These are phyloP conservation scores for Drosophila atroscutellata DNA, from an alignment of 2,888 invertebrate genomes.

Conservation along the genomic window DNA sequence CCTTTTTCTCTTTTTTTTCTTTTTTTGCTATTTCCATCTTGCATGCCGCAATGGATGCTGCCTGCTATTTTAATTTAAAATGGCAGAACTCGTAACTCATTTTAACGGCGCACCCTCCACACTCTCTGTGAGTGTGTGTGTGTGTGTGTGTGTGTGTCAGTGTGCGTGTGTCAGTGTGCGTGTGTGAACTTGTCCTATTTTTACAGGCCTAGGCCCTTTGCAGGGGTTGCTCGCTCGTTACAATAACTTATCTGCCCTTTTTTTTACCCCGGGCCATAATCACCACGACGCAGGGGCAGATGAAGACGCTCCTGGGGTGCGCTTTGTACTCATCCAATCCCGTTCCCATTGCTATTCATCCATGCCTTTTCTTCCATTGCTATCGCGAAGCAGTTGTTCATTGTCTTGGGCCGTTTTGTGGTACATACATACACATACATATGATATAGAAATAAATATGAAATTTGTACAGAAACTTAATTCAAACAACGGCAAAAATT, in stretches of 20 bases:
- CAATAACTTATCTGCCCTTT: slow-evolving; percentile 81
- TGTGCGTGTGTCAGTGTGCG: slow-evolving; percentile 37
- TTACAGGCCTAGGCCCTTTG: slow-evolving; percentile 63
- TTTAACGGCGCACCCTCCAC: slow-evolving; percentile 80
- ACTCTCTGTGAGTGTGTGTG: slow-evolving; percentile 21
- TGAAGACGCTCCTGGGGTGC: slow-evolving; percentile 81
- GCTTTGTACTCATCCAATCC: slow-evolving; percentile 48
- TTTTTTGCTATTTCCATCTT: slow-evolving; percentile 58
- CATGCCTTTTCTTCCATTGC: slow-evolving; percentile 23
- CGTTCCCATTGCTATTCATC: slow-evolving; percentile 27
- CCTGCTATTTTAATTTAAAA: slow-evolving; percentile 82
- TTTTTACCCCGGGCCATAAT: slow-evolving; percentile 59
- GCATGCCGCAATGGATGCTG: slow-evolving; percentile 55
- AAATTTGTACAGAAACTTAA: slow-evolving; percentile 67
- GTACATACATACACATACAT: slow-evolving; percentile 43
- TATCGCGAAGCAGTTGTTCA: slow-evolving; percentile 66
- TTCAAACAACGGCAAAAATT: slow-evolving; percentile 48
- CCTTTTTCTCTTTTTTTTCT: slow-evolving; percentile 55
- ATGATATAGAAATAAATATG: slow-evolving; percentile 63
- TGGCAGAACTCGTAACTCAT: slow-evolving; percentile 84
- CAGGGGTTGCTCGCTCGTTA: slow-evolving; percentile 75
- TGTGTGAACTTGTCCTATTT: slow-evolving; percentile 78
- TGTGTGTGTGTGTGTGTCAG: no score
- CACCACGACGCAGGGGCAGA: slow-evolving; percentile 59
- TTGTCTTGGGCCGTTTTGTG: slow-evolving; percentile 76